A percentile compares a stretch with the other conserved stretches of the same genome.
These are phyloP conservation scores for Ischnura elegans DNA, from an alignment of 2,888 invertebrate genomes.

Conservation along the genomic window DNA sequence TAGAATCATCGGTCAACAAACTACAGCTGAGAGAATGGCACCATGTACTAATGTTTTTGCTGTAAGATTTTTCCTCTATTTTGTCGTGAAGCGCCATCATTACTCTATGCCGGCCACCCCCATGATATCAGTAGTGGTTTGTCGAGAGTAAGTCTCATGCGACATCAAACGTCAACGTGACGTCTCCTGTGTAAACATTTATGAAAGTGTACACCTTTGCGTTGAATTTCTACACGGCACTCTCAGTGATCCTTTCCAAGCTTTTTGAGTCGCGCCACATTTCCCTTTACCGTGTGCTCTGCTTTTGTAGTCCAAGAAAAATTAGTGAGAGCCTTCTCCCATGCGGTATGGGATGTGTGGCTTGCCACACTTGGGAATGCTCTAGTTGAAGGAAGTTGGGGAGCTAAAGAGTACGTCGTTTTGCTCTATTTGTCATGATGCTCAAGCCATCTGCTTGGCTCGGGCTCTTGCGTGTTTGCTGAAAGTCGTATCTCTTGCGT, in stretches of 20 bases:
- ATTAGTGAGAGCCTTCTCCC: background rate
- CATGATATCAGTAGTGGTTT: too few relatives aligned
- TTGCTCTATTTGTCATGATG: background rate
- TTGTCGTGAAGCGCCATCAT: too few relatives aligned
- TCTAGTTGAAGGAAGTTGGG: background rate
- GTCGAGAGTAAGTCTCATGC: too few relatives aligned
- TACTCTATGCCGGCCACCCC: too few relatives aligned
- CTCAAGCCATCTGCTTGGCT: background rate
- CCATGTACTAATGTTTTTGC: too few relatives aligned
- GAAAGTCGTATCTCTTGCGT: background rate
- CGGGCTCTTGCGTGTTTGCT: background rate
- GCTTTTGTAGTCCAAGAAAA: background rate
- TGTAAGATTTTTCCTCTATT: too few relatives aligned
- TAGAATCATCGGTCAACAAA: too few relatives aligned
- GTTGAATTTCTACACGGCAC: background rate
- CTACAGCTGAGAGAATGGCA: too few relatives aligned
- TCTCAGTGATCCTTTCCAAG: background rate
- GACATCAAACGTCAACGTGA: background rate
- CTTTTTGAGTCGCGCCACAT: background rate
- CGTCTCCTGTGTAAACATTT: background rate
- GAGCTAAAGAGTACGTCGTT: background rate
- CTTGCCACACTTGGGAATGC: too few relatives aligned
- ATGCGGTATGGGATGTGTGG: background rate
- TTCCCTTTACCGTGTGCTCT: background rate
- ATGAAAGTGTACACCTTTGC: background rate